Base-by-base conservation (phyloP, 2,888 invertebrate species). In the Notodonta ziczac region DNA sequence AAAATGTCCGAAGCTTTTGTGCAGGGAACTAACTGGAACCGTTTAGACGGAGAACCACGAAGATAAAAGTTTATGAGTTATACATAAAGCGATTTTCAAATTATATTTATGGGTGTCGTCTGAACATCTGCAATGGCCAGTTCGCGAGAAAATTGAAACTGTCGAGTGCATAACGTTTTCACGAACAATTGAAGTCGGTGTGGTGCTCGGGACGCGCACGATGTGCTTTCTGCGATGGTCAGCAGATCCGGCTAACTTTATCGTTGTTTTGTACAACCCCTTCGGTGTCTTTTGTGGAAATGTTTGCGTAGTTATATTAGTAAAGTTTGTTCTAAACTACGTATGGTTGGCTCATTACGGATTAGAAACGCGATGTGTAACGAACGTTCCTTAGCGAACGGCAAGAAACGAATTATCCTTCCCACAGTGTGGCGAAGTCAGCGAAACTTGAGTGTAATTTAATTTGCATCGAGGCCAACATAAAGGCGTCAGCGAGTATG, bases 1-100 rank as follows among this genome's bases (percentile, higher is more conserved):
- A 91, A 90, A 91, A 90, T 88, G 89, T 91, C 90, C 89, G 87
- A 85, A 85, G 88, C 90, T 88, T 89, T 92, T 91, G 91, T 91
- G 81, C 80, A 81, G 83, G 84, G 88, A 90, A 90, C 89, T 88
- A 88, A 88, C 86, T 86, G 87, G 82, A 80, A 88, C 81, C 87
- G 85, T 86, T 88, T 86, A 86, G 82, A 84, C 72, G 78, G 76
- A 80, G 83, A 83, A 81, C 86, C 83, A 83, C 83, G 85, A 78
- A 90, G 91, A 93, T 93, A 93, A 93, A 93, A 93, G 86, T 93
- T 93, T 92, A 93, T 89, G 90, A 87, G 87, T 89, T 90, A 91
- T 90, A 93, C 91, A 91, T 92, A 91, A 92, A 93, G 90, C 91
- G 89, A 92, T 93, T 92, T 90, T 92, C 89, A 91, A 93, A 92